Evolutionary conservation across 2,113 vertebrate genomes (phyloP), one percentile per base, ranked within the genome.

Genomic region (Ramphastos sulfuratus): DNA sequence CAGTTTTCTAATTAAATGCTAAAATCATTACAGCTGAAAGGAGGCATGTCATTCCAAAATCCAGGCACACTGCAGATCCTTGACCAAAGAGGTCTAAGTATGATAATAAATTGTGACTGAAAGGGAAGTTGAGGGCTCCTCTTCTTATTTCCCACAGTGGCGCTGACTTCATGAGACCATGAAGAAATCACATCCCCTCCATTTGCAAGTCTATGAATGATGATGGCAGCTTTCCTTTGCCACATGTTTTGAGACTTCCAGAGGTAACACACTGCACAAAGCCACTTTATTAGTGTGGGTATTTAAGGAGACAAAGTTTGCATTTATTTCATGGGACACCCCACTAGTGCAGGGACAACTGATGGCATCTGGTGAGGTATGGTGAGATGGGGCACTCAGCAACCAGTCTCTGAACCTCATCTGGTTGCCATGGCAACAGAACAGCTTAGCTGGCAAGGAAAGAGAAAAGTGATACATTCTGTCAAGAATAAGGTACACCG

Each of bases 371-470:
- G 55, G 20, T 76, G 50, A 5, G 15, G 35, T 31, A 46, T 4
- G 4, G 37, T 31, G 74, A 93, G 79, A 75, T 73, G 65, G 91
- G 92, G 70, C 83, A 85, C 82, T 95, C 31, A 2, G 83, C 1
- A 92, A 90, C 69, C 4, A 10, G 79, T 88, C 85, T 93, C 92
- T 50, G 80, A 93, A 93, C 83, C 85, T 89, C 92, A 69, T 65
- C 74, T 4, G 18, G 85, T 96, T 13, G 6, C 92, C 92, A 76
- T 89, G 78, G 88, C 0, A 2, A 96, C 91, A 48, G 82, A 92
- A 78, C 61, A 39, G 19, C 91, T 93, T 52, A 89, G 67, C 2
- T 4, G 0, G 73, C 71, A 58, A 76, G 87, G 64, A 39, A 27
- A 85, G 50, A 55, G 74, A 61, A 85, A 82, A 92, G 91, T 4